Conservation (phyloP, 2,113 vertebrate species). For the Passer domesticus region DNA sequence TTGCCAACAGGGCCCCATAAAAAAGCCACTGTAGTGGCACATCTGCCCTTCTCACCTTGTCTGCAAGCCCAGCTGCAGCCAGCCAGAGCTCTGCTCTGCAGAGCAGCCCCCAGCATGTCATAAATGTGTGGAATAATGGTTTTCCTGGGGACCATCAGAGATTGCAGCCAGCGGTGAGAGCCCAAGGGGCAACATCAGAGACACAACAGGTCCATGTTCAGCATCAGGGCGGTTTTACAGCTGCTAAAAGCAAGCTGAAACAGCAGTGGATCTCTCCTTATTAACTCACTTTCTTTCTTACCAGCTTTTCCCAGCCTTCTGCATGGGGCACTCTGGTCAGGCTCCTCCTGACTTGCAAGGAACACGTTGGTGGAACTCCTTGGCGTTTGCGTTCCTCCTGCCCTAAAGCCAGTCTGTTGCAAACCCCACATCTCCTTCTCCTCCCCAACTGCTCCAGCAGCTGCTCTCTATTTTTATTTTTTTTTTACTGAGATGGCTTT, state of each 20-base stretch:
- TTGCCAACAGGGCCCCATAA: background rate
- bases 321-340: background rate
- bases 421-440: background rate
- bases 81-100: background rate
- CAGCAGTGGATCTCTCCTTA: background rate
- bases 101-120: background rate
- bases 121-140: background rate
- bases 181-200: background rate
- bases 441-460: background rate
- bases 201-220: background rate
- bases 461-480: background rate
- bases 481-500: background rate
- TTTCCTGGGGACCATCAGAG: background rate
- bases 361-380: background rate
- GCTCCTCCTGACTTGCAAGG: background rate
- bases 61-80: background rate
- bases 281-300: background rate
- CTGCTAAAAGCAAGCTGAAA: background rate
- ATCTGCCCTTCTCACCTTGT: background rate
- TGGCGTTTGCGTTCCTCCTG: fast-evolving
- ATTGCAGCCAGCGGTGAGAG: background rate
- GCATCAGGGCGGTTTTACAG: background rate
- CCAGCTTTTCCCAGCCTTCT: background rate
- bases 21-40: background rate
- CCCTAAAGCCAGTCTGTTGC: background rate